Evolutionary conservation across 2,888 invertebrate species (phyloP), one percentile per base, ranked within the genome.

Genomic region (Drosophila yooni): DNA sequence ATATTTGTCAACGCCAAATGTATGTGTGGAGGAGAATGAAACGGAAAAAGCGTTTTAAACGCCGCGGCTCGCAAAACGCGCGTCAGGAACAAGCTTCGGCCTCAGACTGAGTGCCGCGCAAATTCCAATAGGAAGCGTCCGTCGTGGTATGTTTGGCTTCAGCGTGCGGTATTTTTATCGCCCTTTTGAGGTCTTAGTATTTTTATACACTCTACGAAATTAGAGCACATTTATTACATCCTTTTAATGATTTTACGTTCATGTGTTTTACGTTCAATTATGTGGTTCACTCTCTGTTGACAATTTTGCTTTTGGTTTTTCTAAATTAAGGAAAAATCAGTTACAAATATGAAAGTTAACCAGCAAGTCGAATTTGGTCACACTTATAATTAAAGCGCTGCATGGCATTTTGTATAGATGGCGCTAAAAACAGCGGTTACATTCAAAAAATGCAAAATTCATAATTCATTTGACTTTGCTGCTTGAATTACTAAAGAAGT

Each of bases 31-130:
- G 64, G 66, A 74, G 70, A 77, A 75, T 83, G 53, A 77, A 85
- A 85, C 79, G 77, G 80, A 84, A 88, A 76, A 78, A 76, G 81
- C 79, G 88, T 82, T 83, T 75, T 56, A 53, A 68, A 77, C 78
- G 80, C 81, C 75, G 67, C 82, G 75, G 70, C 81, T 79, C 76
- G 67, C 67, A 82, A 87, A 88, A 91, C 93, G 90, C 89, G 92
- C 93, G 93, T 92, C 93, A 93, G 93, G 93, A 79, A 80, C 81
- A 79, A 79, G 77, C 73, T 74, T 81, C 64, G 77, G 77, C 71
- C 80, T 79, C 78, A 65, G 79, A 79, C 81, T 80, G 74, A 76
- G 63, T 59, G 64, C 71, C 73, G 81, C 81, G 79, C 54, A 62
- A 80, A 79, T 80, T 79, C 70, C 80, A 80, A 79, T 79, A 75